Evolutionary conservation across 2,888 invertebrate genomes (phyloP).

Genomic region (Cephus rjabovi): DNA sequence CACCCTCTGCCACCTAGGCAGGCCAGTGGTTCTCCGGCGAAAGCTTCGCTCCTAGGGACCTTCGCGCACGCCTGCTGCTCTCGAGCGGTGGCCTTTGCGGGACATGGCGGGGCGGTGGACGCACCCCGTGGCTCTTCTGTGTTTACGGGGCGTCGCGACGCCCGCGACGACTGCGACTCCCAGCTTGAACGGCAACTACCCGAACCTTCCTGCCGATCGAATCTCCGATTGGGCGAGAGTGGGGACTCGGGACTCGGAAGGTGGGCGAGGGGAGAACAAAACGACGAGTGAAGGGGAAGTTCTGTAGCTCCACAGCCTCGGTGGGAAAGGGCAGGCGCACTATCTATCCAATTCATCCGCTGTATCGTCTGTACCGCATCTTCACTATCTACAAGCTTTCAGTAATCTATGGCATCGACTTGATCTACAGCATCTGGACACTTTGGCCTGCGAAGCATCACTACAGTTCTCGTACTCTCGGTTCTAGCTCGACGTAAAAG

Average conservation of each 20-base stretch:
- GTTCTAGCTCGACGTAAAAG: too few relatives aligned
- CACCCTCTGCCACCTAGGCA: slow-evolving; percentile 6
- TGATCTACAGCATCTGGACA: too few relatives aligned
- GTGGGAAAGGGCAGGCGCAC: neutral
- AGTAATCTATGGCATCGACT: neutral
- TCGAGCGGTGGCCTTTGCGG: neutral
- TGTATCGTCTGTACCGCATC: neutral
- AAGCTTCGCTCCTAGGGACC: neutral
- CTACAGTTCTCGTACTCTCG: too few relatives aligned
- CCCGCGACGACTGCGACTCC: slow-evolving; percentile 43
- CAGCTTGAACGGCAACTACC: slow-evolving; percentile 32
- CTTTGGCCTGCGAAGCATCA: too few relatives aligned
- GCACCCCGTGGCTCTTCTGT: slow-evolving; percentile 26
- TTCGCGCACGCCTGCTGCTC: slow-evolving; percentile 8
- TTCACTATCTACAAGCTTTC: neutral
- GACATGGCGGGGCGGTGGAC: neutral
- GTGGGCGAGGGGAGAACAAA: neutral
- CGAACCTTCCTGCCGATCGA: slow-evolving; percentile 45
- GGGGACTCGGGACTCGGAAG: slow-evolving; percentile 20
- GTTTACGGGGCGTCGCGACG: slow-evolving; percentile 51
- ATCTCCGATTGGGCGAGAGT: slow-evolving; percentile 55
- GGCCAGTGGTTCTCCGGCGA: neutral
- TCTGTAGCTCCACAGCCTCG: neutral
- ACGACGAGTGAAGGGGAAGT: neutral
- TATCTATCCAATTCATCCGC: neutral